Evolutionary conservation across 2,113 vertebrate species (phyloP).

Genomic region (Phylloscopus trochilus): DNA sequence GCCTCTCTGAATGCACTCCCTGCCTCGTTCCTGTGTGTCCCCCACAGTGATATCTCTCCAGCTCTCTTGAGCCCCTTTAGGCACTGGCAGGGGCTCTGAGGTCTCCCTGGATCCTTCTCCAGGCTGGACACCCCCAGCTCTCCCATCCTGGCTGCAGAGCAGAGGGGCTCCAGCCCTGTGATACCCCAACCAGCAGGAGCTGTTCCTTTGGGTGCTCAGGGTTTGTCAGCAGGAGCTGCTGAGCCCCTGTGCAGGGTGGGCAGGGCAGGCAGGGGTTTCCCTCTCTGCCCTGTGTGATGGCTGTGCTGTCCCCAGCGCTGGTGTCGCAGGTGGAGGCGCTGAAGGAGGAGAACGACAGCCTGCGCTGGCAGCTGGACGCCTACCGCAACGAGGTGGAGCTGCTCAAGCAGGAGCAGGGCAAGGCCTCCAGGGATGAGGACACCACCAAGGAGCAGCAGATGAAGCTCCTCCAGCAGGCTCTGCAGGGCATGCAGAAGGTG

Average conservation of each 20-base stretch:
- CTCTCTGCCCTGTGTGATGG: accelerated
- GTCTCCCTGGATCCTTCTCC: background rate
- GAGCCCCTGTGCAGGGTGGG: background rate
- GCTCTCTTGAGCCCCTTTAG: background rate
- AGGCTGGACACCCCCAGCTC: background rate
- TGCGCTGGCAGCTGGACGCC: constrained; percentile 94
- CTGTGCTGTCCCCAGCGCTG: constrained; percentile 58
- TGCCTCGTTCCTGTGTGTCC: too few species aligned
- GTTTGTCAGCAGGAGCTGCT: background rate
- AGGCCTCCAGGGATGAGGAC: constrained; percentile 84
- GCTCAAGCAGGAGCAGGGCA: constrained; percentile 92
- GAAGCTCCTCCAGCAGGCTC: constrained; percentile 91
- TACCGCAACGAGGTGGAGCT: constrained; percentile 95
- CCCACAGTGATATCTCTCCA: too few species aligned
- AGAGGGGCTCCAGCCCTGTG: background rate
- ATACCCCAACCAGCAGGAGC: accelerated
- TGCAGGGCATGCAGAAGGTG: constrained; percentile 98
- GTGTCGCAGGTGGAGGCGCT: constrained; percentile 87
- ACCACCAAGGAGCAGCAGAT: constrained; percentile 89
- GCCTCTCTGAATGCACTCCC: too few species aligned
- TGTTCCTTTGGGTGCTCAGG: background rate
- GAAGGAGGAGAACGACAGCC: constrained; percentile 94
- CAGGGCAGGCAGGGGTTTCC: background rate
- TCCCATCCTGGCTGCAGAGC: background rate
- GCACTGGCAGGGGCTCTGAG: background rate